Base-by-base conservation (phyloP, 1,140 invertebrate species). In the Rhopalosiphum maidis region DNA sequence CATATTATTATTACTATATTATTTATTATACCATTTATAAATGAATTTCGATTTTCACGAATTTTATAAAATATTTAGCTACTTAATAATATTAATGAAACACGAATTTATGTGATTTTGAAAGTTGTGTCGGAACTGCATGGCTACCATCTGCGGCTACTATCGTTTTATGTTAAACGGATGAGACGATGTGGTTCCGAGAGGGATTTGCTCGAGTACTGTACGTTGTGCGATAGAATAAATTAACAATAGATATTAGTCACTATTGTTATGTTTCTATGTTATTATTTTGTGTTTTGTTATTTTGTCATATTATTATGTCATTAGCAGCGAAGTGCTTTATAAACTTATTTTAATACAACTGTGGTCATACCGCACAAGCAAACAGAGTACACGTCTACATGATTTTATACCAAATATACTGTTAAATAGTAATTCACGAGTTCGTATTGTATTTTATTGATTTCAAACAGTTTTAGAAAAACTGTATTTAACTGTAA, bases 241-340 rank as follows among this genome's bases (percentile, higher is more conserved):
- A 54, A 89, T 89, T 89, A 89, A 89, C 87, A 54, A 54, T 51
- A 54, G 48, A 37, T 54, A 54, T 54, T 89, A 89, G n/a, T 89
- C 48, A 54, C 48, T 54, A 89, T 89, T 89, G 46, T 54, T 89
- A 37, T 25, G n/a, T 35, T 89, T 89, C 54, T 89, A 89, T 23
- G n/a, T 30, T 87, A 87, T 87, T 25, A 87, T 46, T 48, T 87
- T n/a, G 85, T 46, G 25, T 46, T 41, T 54, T 89, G 46, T 87
- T 87, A 87, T 88, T 54, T 89, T 54, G 48, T 54, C 46, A 89
- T 35, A 68, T 68, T 30, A 68, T 68, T 68, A 37, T 89, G n/a
- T 89, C 87, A 54, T 48, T 35, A 35, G n/a, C 87, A 89, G 48
- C 7, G 11, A 37, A 89, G 48, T 54, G 87, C 48, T 89, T 89